A percentile compares a stretch with the other conserved stretches of the same genome.
These are phyloP conservation scores for Drosophila hawaiiensis DNA, from an alignment of 2,888 invertebrate species.

Conservation along the genomic window DNA sequence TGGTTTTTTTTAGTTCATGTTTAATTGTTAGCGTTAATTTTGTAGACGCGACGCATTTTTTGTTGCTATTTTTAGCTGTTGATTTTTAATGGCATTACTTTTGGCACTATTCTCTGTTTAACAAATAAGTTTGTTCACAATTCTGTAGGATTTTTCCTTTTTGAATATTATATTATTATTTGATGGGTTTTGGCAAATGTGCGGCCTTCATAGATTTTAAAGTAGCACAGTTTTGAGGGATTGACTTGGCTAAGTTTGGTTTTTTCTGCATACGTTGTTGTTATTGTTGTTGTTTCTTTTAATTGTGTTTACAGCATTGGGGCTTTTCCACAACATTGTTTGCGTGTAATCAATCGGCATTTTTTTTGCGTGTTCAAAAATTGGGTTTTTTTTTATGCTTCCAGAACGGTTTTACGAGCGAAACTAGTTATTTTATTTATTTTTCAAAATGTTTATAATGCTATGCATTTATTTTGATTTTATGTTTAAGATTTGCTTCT, in stretches of 20 bases:
- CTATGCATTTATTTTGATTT: not conserved
- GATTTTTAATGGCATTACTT: conserved; percentile 56
- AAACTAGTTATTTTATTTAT: not conserved
- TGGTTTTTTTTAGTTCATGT: conserved; percentile 34
- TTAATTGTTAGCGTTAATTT: conserved; percentile 52
- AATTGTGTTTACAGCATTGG: conserved; percentile 34
- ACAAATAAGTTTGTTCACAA: conserved; percentile 4
- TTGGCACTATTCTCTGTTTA: conserved; percentile 27
- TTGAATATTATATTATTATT: not conserved
- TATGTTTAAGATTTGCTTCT: not conserved
- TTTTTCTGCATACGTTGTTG: conserved; percentile 1
- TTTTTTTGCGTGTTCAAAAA: conserved; percentile 10
- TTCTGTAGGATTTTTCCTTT: not conserved
- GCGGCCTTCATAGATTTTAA: conserved; percentile 44
- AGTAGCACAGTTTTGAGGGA: conserved; percentile 77
- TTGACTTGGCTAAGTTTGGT: conserved; percentile 20
- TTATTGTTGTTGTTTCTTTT: not conserved
- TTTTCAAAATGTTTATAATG: not conserved
- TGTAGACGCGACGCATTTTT: conserved; percentile 57
- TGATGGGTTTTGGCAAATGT: not conserved
- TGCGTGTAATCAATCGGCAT: conserved; percentile 25
- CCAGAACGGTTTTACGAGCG: not conserved
- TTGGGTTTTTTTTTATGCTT: not conserved
- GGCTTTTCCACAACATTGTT: conserved; percentile 42
- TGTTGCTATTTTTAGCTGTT: conserved; percentile 56